These are phyloP conservation scores for Cylloceria caligata DNA, from an alignment of 2,888 invertebrate species.

Conservation along the genomic window DNA sequence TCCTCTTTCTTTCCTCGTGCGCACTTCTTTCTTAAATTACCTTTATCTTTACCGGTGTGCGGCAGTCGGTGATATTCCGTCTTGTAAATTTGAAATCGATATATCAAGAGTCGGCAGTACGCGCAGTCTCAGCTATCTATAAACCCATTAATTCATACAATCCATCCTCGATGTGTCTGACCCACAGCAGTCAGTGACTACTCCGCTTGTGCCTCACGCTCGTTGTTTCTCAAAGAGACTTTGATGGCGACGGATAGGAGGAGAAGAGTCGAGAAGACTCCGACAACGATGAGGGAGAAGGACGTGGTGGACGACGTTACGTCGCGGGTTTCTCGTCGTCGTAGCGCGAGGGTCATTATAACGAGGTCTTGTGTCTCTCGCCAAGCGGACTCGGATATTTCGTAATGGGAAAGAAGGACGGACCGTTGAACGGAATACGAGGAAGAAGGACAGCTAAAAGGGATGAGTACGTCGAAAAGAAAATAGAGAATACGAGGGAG, in stretches of 20 bases:
- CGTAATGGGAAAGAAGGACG: slow-evolving; percentile 68
- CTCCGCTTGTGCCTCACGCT: slow-evolving; percentile 50
- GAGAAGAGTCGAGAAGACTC: slow-evolving; percentile 19
- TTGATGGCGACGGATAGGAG: slow-evolving; percentile 70
- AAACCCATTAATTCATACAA: slow-evolving; percentile 37
- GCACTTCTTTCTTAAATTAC: slow-evolving; percentile 8
- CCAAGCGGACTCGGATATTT: slow-evolving; percentile 65
- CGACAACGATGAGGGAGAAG: slow-evolving; percentile 35
- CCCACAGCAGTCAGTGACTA: slow-evolving; percentile 22
- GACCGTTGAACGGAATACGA: slow-evolving; percentile 57
- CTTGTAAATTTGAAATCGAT: neutral
- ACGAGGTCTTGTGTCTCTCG: slow-evolving; percentile 78
- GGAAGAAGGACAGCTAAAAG: slow-evolving; percentile 61
- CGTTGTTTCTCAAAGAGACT: slow-evolving; percentile 57
- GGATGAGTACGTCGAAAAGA: slow-evolving; percentile 62
- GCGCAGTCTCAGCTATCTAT: neutral
- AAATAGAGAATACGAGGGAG: slow-evolving; percentile 54
- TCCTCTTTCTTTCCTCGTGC: slow-evolving; percentile 52
- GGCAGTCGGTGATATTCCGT: neutral
- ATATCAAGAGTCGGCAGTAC: neutral
- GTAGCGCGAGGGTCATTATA: slow-evolving; percentile 77
- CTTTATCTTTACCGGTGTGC: neutral
- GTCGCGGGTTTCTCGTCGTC: slow-evolving; percentile 52
- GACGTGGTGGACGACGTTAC: slow-evolving; percentile 57
- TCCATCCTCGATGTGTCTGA: slow-evolving; percentile 40